Conservation (phyloP, 1,140 invertebrate species). For the Cheumatopsyche charites region DNA sequence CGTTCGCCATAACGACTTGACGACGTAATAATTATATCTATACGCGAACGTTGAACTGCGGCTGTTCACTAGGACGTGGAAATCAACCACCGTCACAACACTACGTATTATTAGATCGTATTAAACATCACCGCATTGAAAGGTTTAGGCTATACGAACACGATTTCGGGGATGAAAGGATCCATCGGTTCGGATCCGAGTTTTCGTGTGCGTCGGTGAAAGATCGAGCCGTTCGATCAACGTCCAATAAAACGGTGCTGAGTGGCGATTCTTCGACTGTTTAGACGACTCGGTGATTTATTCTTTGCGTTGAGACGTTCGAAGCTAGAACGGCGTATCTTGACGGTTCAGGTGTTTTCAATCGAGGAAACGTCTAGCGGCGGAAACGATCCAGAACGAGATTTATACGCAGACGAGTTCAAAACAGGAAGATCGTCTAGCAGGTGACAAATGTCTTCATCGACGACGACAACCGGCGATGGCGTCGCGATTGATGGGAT, state of each 20-base stretch:
- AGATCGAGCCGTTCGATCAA: no score
- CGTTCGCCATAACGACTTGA: background rate
- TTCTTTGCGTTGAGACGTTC: background rate
- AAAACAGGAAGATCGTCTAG: conserved; percentile 17
- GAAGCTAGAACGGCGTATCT: conserved; percentile 1
- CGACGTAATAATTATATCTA: background rate
- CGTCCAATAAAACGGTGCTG: no score
- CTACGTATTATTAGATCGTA: no score
- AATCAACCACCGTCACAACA: conserved; percentile 21
- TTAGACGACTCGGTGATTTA: no score
- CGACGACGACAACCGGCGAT: conserved; percentile 4
- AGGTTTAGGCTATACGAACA: background rate
- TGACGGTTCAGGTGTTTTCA: conserved; percentile 30
- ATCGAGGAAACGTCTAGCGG: conserved; percentile 11
- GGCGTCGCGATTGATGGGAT: background rate
- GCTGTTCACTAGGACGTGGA: conserved; percentile 11
- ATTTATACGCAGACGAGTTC: conserved; percentile 13
- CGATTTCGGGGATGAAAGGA: no score
- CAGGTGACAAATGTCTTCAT: conserved; percentile 28
- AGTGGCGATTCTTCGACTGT: no score
- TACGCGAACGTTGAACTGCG: conserved; percentile 6
- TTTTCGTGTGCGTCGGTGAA: no score
- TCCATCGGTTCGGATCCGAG: no score
- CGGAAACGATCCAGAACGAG: conserved; percentile 5
- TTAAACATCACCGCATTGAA: no score